A percentile compares a stretch with the other conserved stretches of the same genome.
Conservation (phyloP, 2,888 invertebrate species). For the Micoletzkya japonica region DNA sequence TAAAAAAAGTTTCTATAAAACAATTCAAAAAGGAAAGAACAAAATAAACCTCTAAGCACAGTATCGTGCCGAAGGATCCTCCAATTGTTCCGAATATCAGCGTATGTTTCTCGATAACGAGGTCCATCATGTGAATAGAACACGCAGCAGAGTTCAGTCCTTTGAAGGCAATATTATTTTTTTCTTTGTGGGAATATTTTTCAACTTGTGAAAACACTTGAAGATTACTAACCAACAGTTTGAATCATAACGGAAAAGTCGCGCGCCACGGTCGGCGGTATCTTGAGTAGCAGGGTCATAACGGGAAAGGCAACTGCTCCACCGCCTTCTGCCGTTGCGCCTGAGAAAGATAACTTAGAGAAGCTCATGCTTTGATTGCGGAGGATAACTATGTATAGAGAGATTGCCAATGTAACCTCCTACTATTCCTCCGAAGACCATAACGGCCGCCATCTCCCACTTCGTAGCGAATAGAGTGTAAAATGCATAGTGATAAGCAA, state of each 20-base stretch:
- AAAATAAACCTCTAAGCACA: conserved; percentile 3
- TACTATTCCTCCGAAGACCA: conserved; percentile 23
- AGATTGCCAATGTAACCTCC: too few relatives aligned
- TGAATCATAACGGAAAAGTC: conserved; percentile 49
- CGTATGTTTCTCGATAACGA: conserved; percentile 18
- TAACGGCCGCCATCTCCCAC: conserved; percentile 27
- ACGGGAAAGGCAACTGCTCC: conserved; percentile 47
- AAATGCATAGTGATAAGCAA: conserved; percentile 17
- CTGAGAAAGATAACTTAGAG: too few relatives aligned
- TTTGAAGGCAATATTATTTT: too few relatives aligned
- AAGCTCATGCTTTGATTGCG: too few relatives aligned
- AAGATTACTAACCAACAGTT: conserved; percentile 29
- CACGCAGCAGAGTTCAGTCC: conserved; percentile 26
- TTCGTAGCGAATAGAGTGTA: conserved; percentile 19
- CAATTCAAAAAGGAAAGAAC: too few relatives aligned
- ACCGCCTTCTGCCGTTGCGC: conserved; percentile 46
- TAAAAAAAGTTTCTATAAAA: not conserved
- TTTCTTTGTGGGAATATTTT: too few relatives aligned
- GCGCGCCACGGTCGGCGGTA: conserved; percentile 33
- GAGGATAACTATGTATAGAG: too few relatives aligned
- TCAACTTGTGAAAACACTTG: too few relatives aligned
- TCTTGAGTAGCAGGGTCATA: conserved; percentile 39
- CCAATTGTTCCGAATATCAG: conserved; percentile 14
- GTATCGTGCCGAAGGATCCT: conserved; percentile 15
- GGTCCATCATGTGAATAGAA: conserved; percentile 18